Base-by-base conservation (phyloP, 2,888 invertebrate species). In the Pandemis corylana region DNA sequence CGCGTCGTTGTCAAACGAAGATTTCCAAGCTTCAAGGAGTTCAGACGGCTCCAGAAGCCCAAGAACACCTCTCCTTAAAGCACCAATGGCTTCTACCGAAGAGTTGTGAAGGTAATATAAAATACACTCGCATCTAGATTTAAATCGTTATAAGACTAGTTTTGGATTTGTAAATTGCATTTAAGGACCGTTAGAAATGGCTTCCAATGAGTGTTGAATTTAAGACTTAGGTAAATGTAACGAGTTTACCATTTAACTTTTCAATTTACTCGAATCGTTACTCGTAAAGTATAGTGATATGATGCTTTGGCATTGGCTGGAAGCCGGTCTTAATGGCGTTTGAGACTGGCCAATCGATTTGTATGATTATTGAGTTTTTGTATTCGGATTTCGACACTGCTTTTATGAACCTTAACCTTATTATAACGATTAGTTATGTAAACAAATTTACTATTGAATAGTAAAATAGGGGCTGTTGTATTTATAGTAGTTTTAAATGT, bases 1-100 rank as follows among this genome's bases (percentile, higher is more conserved):
- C 0, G 94, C 93, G 0, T 96, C 96, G 0, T 83, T 96, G 59
- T 96, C 96, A 0, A 95, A 96, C 72, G 96, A 96, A 82, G 95
- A 96, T 78, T 95, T 96, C 80, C 95, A 95, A 0, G 76, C 85
- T 59, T 76, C 85, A 9, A 93, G 89, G 76, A 90, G 84, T 72
- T 83, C 89, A 6, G 94, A 94, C 49, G 93, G 92, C 0, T 91
- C 94, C 0, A 88, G 87, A 79, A 95, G 95, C 77, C 95, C 95
- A 0, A 87, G 93, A 71, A 94, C 94, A 0, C 93, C 95, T 0
- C 82, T 94, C 3, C 82, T 94, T 20, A 95, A 95, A 82, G 95
- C 95, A 20, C 95, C 95, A 2, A 95, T 95, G 79, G 95, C 95
- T 10, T 94, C 95, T 44, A 94, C 95, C 41, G 95, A 95, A 88